A percentile compares a stretch with the other conserved stretches of the same genome.
These are phyloP conservation scores for Liodrosophila aerea DNA, from an alignment of 2,888 invertebrate genomes.

Conservation along the genomic window DNA sequence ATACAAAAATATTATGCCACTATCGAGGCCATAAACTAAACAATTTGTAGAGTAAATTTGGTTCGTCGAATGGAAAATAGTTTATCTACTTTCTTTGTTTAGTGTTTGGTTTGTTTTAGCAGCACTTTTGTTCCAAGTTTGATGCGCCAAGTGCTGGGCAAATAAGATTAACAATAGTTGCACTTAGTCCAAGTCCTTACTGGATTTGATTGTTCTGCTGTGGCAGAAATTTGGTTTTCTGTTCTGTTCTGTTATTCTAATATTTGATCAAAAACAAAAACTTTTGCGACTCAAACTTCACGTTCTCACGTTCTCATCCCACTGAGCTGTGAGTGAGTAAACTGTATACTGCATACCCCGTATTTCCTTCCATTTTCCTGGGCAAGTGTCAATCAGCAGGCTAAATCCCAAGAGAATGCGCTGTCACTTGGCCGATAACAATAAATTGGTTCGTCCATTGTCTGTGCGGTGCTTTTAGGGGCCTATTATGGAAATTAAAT, in stretches of 20 bases:
- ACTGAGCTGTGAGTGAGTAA: too few relatives aligned
- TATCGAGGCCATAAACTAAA: too few relatives aligned
- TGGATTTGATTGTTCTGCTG: conserved; percentile 41
- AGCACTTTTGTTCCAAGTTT: conserved; percentile 44
- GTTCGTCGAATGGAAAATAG: conserved; percentile 8
- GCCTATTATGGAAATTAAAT: conserved; percentile 79
- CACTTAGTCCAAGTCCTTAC: conserved; percentile 45
- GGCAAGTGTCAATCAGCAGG: conserved; percentile 72
- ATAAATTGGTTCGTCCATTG: conserved; percentile 58
- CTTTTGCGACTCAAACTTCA: conserved; percentile 17
- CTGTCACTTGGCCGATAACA: conserved; percentile 60
- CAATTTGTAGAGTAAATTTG: conserved; percentile 10
- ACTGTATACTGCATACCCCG: background rate
- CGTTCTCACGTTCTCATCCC: background rate
- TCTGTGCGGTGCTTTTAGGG: conserved; percentile 35
- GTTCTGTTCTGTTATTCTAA: conserved; percentile 39
- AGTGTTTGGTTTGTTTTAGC: conserved; percentile 43
- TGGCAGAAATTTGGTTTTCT: conserved; percentile 36
- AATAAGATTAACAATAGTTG: conserved; percentile 73
- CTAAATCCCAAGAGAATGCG: conserved; percentile 56
- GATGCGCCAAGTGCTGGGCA: conserved; percentile 55
- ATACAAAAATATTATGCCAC: background rate
- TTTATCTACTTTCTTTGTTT: conserved; percentile 24
- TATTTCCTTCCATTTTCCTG: background rate
- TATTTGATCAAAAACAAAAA: conserved; percentile 62